Evolutionary conservation across 2,113 vertebrate genomes (phyloP), one percentile per base, ranked within the genome.

Genomic region (Dicaeum eximium): DNA sequence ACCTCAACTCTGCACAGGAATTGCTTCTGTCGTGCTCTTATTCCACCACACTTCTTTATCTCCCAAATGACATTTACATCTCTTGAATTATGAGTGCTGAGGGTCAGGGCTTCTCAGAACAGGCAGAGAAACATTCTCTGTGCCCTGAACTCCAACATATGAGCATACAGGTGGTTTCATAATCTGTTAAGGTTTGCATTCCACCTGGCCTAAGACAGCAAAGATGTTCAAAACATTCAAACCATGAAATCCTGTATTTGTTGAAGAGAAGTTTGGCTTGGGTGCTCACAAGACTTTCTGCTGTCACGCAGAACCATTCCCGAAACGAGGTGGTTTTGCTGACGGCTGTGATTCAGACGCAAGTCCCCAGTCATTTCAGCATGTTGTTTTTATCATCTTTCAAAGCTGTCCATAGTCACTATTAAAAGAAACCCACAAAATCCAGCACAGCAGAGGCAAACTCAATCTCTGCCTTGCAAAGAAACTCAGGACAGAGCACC

Each of bases 401-500:
- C 88, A 93, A 66, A 93, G 56, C 62, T 47, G 48, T 10, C 86
- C 54, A 0, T 48, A 88, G 85, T 27, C 71, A 22, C 82, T 86
- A 79, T 90, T 94, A 90, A 88, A 93, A 90, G 90, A 93, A 94
- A 93, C 38, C 44, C 72, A 91, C 40, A 92, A 61, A 86, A 92
- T n/a, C 45, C 72, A 61, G 42, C 8, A 4, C 33, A 57, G 72
- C 77, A 54, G 45, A 89, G 37, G 72, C 14, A 1, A 85, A 91
- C 25, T 44, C 60, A 57, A 13, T 47, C 44, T 65, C n/a, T 3
- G 31, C 57, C 70, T 50, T 50, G 35, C 35, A 85, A 81, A 92
- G 64, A 69, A 82, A 90, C 38, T 51, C 48, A 9, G 60, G 58
- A 82, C 16, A 13, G 44, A 66, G 42, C 30, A 79, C 33, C 57